These are phyloP conservation scores for Amitus sp. DNA, from an alignment of 2,888 invertebrate species.

Conservation along the genomic window DNA sequence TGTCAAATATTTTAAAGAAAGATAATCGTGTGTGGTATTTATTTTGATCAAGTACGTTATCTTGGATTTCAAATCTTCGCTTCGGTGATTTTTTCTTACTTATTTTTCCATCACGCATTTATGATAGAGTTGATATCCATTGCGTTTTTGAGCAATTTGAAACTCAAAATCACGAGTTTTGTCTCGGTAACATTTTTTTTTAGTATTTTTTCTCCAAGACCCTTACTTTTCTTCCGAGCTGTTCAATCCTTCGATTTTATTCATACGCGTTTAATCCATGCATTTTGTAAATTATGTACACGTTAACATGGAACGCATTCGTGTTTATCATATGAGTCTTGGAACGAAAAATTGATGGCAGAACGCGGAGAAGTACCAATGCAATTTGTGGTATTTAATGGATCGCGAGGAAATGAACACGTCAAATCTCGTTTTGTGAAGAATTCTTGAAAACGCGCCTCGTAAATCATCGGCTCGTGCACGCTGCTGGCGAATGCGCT, in stretches of 20 bases:
- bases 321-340: constrained; percentile 1
- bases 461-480: constrained; percentile 2
- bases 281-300: neutral
- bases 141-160: too few species aligned
- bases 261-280: constrained; percentile 19
- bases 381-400: neutral
- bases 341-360: neutral
- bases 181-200: too few species aligned
- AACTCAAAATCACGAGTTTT: too few species aligned
- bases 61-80: too few species aligned
- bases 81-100: too few species aligned
- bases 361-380: neutral
- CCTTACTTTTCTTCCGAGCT: constrained; percentile 27
- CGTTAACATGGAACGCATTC: constrained; percentile 8
- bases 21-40: too few species aligned
- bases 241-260: constrained; percentile 27
- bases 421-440: neutral
- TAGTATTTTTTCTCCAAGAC: too few species aligned
- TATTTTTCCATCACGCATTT: too few species aligned
- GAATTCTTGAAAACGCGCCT: neutral
- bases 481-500: neutral
- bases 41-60: too few species aligned
- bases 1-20: too few species aligned
- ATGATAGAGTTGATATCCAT: too few species aligned
- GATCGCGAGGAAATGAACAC: neutral